Percentiles rank a stretch among this genome's conserved stretches.
These are phyloP conservation scores for Hoplostethus atlanticus DNA, from an alignment of 2,797 vertebrate genomes.

Conservation along the genomic window DNA sequence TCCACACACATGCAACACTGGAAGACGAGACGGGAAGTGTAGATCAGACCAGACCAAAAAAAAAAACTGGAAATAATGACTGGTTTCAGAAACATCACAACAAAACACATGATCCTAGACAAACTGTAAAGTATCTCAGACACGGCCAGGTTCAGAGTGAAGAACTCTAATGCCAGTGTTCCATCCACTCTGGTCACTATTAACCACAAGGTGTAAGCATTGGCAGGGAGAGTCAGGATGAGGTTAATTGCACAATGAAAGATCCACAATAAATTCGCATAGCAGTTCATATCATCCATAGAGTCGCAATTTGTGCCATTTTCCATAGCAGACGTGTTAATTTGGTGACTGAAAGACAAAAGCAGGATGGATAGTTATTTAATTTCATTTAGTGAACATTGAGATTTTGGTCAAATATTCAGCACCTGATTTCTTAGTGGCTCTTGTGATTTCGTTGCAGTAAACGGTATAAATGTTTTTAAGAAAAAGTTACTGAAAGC, in stretches of 20 bases:
- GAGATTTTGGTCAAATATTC: no score
- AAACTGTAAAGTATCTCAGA: constrained; percentile 13
- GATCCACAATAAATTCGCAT: no score
- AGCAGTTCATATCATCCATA: neutral
- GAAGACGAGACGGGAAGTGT: constrained; percentile 37
- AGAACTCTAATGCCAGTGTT: constrained; percentile 38
- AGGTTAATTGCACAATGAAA: neutral
- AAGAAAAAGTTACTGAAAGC: no score
- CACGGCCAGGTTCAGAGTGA: constrained; percentile 40
- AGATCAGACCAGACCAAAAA: neutral
- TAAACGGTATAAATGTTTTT: no score
- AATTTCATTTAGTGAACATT: no score
- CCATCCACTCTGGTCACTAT: constrained; percentile 18
- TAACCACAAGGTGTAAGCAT: constrained; percentile 43
- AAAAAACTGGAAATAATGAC: neutral
- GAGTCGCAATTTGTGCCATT: rapidly evolving
- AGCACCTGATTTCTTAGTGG: no score
- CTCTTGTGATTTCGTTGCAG: no score
- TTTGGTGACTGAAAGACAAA: no score
- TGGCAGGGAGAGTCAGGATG: constrained; percentile 31
- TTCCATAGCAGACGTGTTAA: neutral
- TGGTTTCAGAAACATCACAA: neutral
- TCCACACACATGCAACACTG: constrained; percentile 47
- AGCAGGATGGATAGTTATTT: no score
- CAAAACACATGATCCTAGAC: rapidly evolving